Conservation (phyloP, 2,888 invertebrate species). For the Xanthorhoe designata region DNA sequence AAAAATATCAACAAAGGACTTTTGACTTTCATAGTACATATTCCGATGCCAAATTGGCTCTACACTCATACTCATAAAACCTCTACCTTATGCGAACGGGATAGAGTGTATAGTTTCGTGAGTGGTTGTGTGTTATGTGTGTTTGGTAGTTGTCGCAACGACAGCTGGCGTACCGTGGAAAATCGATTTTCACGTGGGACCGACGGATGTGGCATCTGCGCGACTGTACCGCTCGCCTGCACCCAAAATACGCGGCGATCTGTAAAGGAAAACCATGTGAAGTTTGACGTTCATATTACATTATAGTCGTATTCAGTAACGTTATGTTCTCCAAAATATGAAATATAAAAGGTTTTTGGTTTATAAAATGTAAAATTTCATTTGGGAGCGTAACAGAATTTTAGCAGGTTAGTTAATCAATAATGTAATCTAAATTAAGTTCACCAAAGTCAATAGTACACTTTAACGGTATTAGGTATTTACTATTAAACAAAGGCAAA, state of each 20-base stretch:
- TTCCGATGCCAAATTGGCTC: slow-evolving; percentile 54
- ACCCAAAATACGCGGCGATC: slow-evolving; percentile 70
- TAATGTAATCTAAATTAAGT: too few relatives aligned
- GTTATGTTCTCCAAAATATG: too few relatives aligned
- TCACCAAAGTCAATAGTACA: too few relatives aligned
- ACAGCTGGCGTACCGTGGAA: slow-evolving; percentile 85
- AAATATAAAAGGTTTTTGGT: neutral
- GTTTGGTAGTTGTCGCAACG: slow-evolving; percentile 76
- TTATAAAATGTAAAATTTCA: neutral
- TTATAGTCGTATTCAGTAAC: too few relatives aligned
- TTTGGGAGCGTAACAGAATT: neutral
- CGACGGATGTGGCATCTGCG: slow-evolving; percentile 84
- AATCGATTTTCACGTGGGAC: slow-evolving; percentile 84
- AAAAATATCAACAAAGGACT: slow-evolving; percentile 85
- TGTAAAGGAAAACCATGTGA: slow-evolving; percentile 58
- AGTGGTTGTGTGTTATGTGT: slow-evolving; percentile 42
- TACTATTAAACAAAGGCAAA: too few relatives aligned
- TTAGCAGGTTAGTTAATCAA: neutral
- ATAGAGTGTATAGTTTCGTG: slow-evolving; percentile 45
- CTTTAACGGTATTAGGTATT: too few relatives aligned
- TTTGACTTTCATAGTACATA: slow-evolving; percentile 84
- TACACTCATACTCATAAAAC: slow-evolving; percentile 37
- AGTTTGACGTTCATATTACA: neutral
- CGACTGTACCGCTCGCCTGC: slow-evolving; percentile 71
- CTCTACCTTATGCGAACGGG: slow-evolving; percentile 44